Evolutionary conservation across 2,888 invertebrate genomes (phyloP).

Genomic region (Petrolisthes cinctipes): DNA sequence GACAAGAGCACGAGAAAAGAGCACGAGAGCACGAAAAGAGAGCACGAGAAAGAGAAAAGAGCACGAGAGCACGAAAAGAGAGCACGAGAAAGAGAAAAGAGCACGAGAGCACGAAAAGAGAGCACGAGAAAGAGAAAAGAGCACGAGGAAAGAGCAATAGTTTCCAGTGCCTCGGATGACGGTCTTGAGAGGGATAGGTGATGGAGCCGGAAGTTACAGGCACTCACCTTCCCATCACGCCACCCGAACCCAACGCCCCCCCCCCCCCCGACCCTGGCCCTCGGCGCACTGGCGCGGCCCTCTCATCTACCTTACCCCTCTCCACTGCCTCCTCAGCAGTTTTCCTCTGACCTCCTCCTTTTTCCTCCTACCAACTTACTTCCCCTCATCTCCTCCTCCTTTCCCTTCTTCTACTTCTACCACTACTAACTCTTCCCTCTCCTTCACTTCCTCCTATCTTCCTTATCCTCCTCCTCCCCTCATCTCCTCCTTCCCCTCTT

Average conservation of each 20-base stretch:
- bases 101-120: too few species aligned
- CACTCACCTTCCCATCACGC: neutral
- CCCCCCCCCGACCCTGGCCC: neutral
- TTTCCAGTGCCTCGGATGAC: too few species aligned
- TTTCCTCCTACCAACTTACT: neutral
- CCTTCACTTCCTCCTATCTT: neutral
- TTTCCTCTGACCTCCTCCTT: neutral
- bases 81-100: too few species aligned
- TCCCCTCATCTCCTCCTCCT: neutral
- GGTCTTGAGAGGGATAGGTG: too few species aligned
- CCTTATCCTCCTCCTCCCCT: neutral
- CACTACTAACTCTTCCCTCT: neutral
- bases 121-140: too few species aligned
- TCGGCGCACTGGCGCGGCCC: neutral
- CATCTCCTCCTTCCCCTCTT: neutral
- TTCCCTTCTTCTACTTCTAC: neutral
- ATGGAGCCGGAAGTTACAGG: neutral
- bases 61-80: too few species aligned
- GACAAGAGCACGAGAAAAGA: too few species aligned
- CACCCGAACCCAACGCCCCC: neutral
- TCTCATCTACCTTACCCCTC: neutral
- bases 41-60: too few species aligned
- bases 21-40: too few species aligned
- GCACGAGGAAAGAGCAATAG: too few species aligned
- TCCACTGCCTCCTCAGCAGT: neutral